These are phyloP conservation scores for Campaea margaritaria DNA, from an alignment of 2,888 invertebrate genomes.

Conservation along the genomic window DNA sequence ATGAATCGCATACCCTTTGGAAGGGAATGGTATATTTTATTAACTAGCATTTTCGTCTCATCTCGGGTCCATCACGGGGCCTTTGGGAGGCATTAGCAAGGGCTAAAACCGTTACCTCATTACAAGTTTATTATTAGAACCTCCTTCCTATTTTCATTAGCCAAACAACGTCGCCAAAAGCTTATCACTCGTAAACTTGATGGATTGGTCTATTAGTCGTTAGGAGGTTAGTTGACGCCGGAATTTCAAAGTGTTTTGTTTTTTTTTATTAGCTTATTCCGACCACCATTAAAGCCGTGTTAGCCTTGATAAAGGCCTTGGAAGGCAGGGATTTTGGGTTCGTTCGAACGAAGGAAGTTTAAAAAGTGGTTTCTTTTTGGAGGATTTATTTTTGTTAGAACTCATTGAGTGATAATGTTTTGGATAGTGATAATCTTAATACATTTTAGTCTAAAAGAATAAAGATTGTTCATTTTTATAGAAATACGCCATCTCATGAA, in stretches of 20 bases:
- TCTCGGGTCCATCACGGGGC: constrained; percentile 9
- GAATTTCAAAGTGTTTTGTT: constrained; percentile 23
- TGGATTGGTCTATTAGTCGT: constrained; percentile 44
- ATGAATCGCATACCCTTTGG: neutral
- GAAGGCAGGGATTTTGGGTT: neutral
- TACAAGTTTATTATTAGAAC: constrained; percentile 23
- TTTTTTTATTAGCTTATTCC: constrained; percentile 19
- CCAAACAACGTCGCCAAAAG: constrained; percentile 31
- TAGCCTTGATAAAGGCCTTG: constrained; percentile 9
- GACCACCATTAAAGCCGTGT: constrained; percentile 7
- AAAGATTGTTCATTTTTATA: no score
- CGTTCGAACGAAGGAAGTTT: neutral
- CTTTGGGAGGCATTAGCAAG: constrained; percentile 16
- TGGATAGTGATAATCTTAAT: no score
- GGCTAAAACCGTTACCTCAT: constrained; percentile 15
- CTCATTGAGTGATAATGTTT: no score
- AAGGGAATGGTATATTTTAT: neutral
- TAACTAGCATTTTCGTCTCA: constrained; percentile 11
- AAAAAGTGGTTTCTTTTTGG: neutral
- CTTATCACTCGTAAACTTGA: constrained; percentile 28
- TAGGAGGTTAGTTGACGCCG: constrained; percentile 34
- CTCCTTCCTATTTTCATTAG: constrained; percentile 20
- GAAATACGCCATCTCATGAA: no score
- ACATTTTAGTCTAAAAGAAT: no score
- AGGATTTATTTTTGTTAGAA: no score